Evolutionary conservation across 2,888 invertebrate species (phyloP), one percentile per base, ranked within the genome.

Genomic region (Thereva nobilitata): DNA sequence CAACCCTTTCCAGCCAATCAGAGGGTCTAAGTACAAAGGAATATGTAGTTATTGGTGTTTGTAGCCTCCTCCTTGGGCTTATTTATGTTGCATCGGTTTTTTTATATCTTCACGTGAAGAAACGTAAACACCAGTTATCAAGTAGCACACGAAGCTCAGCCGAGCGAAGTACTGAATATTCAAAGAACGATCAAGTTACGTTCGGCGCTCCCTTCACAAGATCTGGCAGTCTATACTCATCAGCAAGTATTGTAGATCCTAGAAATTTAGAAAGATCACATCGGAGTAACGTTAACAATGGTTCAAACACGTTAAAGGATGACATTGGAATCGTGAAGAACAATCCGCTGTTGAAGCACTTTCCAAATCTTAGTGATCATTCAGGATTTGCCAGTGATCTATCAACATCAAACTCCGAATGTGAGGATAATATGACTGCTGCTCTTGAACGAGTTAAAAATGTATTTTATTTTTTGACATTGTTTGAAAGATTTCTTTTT

Each of bases 71-170:
- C n/a, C 83, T 94, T n/a, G 93, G 92, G 0, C 83, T 93, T 41
- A 90, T 93, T 73, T 94, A 94, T 79, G 90, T 93, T 12, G 90
- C 92, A 0, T 93, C 93, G 4, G 91, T 93, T 34, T 89, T 92
- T 69, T 84, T 93, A 9, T 94, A 92, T 76, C 78, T 94, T 53
- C 91, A 92, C 77, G 86, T 92, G 71, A 85, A 90, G 73, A 90
- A 87, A 78, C 83, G 87, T 47, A 85, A 87, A 72, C 73, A 55
- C 52, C 75, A 75, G 12, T 72, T 75, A 5, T 76, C 76, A 12
- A 70, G 77, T 72, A 73, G 76, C 72, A 75, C 77, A 68, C 76
- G 81, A 56, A 75, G 74, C 74, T 73, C 78, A 57, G 70, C 34
- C 44, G 76, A 76, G 53, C 78, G 78, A 76, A 83, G 72, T 79